Percentiles rank a stretch among this genome's conserved stretches.
Conservation (phyloP, 2,888 invertebrate genomes). For the Nezara viridula region DNA sequence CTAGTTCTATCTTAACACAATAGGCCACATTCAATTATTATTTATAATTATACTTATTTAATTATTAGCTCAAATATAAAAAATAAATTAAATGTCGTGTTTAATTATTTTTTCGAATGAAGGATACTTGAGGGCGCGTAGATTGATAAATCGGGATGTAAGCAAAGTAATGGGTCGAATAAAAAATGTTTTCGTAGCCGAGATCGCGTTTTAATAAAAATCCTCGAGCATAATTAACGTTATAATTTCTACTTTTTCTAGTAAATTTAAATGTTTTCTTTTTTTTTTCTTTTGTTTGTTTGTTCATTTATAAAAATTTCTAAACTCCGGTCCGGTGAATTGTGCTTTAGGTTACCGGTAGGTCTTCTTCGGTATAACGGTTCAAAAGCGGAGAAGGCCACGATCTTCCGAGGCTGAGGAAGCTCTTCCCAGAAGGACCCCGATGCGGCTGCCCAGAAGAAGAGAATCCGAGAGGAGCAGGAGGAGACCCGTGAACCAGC, state of each 20-base stretch:
- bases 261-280: neutral
- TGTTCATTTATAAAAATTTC: neutral
- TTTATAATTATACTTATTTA: neutral
- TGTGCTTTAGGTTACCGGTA: constrained; percentile 22
- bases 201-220: neutral
- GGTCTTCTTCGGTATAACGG: constrained; percentile 34
- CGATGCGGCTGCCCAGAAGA: neutral
- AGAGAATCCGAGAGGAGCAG: neutral
- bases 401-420: neutral
- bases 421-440: neutral
- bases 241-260: neutral
- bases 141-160: neutral
- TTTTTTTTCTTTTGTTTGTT: neutral
- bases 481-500: constrained; percentile 25
- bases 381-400: neutral
- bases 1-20: neutral
- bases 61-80: neutral
- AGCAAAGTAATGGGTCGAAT: neutral
- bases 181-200: too few species aligned
- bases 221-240: neutral
- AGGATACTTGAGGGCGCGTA: too few species aligned
- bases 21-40: neutral
- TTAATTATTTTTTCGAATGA: neutral
- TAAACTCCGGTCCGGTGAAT: neutral
- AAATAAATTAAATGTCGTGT: neutral